Percentiles rank a stretch among this genome's conserved stretches.
Conservation (phyloP, 64 coral and sea anemone genomes). For the Montipora cactus region DNA sequence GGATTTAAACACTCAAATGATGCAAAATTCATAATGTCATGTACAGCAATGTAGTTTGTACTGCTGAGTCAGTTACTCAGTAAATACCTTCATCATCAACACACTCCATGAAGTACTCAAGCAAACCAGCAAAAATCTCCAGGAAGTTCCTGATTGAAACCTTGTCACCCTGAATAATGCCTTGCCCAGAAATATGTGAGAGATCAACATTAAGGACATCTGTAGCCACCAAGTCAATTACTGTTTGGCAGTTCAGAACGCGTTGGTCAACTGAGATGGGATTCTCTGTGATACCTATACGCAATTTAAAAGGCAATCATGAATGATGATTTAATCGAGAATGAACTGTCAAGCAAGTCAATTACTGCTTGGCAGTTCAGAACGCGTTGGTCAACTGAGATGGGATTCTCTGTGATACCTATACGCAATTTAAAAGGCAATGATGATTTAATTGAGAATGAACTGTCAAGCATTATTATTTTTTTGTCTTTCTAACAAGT, state of each 20-base stretch:
- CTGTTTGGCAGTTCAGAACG: conserved; percentile 77
- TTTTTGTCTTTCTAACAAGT: too few relatives aligned
- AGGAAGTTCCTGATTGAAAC: conserved; percentile 87
- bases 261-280: conserved; percentile 70
- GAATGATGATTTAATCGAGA: too few relatives aligned
- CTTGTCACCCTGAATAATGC: conserved; percentile 76
- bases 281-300: conserved; percentile 77
- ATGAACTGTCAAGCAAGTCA: conserved; percentile 42
- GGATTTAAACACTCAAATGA: too few relatives aligned
- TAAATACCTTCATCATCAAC: conserved; percentile 64
- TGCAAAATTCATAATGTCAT: too few relatives aligned
- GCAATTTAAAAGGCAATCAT: background rate
- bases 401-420: conserved; percentile 83
- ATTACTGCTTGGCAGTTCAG: conserved; percentile 89
- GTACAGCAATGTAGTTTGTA: too few relatives aligned
- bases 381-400: conserved; percentile 57
- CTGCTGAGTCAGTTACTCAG: background rate
- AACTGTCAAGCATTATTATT: too few relatives aligned
- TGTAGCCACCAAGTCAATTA: conserved; percentile 81
- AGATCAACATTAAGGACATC: conserved; percentile 95
- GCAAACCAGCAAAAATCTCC: conserved; percentile 95
- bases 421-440: background rate
- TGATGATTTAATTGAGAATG: too few relatives aligned
- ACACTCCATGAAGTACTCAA: conserved; percentile 92
- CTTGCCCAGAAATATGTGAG: conserved; percentile 85